phyloP scores from a whole-genome alignment of 2,113 vertebrate species.

The Cyphomyrus plagiostoma region DNA sequence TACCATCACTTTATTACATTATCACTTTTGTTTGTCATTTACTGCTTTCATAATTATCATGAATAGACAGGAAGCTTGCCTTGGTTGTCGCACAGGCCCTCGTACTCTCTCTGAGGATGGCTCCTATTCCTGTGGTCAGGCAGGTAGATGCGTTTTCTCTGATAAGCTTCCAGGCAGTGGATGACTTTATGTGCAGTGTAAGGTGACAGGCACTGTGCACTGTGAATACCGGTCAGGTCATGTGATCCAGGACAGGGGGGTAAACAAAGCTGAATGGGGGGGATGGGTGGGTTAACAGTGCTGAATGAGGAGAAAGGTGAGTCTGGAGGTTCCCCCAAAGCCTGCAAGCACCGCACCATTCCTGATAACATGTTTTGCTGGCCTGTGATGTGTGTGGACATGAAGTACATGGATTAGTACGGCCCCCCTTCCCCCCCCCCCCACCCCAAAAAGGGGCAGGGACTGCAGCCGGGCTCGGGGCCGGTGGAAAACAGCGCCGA shows the following conservation, averaged over 20 bases:
- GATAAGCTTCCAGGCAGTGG: neutral
- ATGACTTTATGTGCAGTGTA: neutral
- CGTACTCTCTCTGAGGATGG: no score
- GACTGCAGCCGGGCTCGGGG: neutral
- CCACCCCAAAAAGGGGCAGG: neutral
- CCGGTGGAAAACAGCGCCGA: neutral
- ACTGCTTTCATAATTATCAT: neutral
- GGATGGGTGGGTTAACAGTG: neutral
- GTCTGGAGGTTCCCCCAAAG: neutral
- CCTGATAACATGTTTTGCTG: neutral
- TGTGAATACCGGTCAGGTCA: neutral
- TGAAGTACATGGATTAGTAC: neutral
- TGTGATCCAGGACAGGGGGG: neutral
- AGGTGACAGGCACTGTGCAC: neutral
- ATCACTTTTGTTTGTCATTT: neutral
- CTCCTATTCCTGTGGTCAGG: neutral
- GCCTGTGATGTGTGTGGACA: neutral
- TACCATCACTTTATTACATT: neutral
- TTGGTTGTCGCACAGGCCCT: neutral
- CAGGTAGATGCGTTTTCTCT: neutral
- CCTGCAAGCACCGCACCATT: neutral
- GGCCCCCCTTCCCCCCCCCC: neutral
- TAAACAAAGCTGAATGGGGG: neutral
- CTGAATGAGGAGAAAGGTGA: neutral
- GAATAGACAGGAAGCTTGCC: neutral